phyloP scores from a whole-genome alignment of 2,113 vertebrate species.

The Gopherus evgoodei region DNA sequence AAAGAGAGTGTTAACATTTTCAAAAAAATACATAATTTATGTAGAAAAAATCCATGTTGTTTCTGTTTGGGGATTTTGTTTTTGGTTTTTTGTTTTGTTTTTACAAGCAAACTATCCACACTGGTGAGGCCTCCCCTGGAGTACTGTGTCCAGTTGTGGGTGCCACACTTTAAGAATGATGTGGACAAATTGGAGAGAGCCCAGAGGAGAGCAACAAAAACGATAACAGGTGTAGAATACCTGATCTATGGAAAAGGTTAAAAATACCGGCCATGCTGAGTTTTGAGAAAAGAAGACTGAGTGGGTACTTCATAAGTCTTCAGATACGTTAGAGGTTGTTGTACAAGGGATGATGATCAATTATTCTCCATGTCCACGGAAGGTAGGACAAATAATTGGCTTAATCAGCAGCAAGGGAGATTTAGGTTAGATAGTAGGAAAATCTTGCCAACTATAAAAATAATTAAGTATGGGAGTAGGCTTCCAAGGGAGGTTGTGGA shows the following conservation, averaged over 20 bases:
- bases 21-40: not conserved
- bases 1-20: not conserved
- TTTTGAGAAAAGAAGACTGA: not conserved
- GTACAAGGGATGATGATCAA: not conserved
- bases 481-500: not conserved
- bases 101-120: not conserved
- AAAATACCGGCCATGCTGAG: not conserved
- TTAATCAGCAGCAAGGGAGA: not conserved
- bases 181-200: not conserved
- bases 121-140: not conserved
- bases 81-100: not conserved
- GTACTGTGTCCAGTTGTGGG: not conserved
- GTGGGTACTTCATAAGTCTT: not conserved
- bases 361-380: not conserved
- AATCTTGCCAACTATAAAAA: not conserved
- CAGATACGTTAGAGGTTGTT: not conserved
- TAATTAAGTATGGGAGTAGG: not conserved
- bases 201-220: not conserved
- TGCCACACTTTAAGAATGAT: not conserved
- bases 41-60: not conserved
- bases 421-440: not conserved
- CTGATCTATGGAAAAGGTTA: not conserved
- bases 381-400: not conserved
- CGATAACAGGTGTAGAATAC: not conserved
- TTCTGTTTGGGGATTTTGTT: not conserved